phyloP scores from a whole-genome alignment of 2,888 invertebrate genomes.

The Yponomeuta malinellus region DNA sequence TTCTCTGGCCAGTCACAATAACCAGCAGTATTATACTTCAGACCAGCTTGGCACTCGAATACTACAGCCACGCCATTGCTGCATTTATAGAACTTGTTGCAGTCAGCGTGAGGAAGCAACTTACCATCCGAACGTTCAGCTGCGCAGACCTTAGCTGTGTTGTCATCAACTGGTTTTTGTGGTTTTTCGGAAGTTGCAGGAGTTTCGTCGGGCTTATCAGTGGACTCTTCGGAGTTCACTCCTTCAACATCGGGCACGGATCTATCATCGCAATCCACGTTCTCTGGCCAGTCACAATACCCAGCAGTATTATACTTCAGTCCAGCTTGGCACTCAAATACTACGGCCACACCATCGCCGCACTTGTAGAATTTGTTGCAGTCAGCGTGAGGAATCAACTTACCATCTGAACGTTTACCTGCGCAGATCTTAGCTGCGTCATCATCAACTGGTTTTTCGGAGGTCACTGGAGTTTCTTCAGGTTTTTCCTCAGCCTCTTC shows the following conservation, averaged over 20 bases:
- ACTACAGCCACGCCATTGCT: conserved; percentile 54
- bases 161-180: neutral
- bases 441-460: neutral
- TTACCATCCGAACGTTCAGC: conserved; percentile 52
- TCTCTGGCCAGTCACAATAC: conserved; percentile 8
- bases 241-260: neutral
- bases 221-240: neutral
- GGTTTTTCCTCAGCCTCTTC: neutral
- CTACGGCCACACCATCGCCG: conserved; percentile 55
- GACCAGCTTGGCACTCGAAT: neutral
- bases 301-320: neutral
- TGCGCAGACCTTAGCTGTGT: conserved; percentile 63
- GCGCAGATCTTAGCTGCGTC: conserved; percentile 63
- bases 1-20: conserved; percentile 69
- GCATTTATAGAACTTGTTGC: conserved; percentile 80
- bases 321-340: neutral
- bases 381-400: conserved; percentile 71
- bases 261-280: neutral
- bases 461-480: neutral
- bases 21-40: neutral
- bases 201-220: neutral
- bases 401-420: conserved; percentile 48
- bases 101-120: conserved; percentile 73
- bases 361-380: conserved; percentile 81
- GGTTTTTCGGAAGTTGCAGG: neutral